Conservation (phyloP, 2,888 invertebrate genomes). For the Oscheius sp. region DNA sequence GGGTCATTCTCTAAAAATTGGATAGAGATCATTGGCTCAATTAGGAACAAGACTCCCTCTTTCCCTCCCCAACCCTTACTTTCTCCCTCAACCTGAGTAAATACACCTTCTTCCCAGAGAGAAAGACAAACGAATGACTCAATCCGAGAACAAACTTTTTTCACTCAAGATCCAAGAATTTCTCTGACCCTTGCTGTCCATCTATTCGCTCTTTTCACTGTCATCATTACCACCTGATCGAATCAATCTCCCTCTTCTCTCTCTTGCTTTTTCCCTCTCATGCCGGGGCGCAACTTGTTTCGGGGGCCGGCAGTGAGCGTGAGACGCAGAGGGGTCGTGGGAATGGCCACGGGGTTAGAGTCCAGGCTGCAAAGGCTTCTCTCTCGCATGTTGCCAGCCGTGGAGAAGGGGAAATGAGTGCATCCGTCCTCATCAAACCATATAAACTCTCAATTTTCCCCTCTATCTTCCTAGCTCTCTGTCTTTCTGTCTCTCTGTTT, state of each 20-base stretch:
- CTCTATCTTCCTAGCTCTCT: not conserved
- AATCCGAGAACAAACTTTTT: too few species aligned
- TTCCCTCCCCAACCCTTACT: too few species aligned
- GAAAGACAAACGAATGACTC: too few species aligned
- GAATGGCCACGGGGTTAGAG: slow-evolving; percentile 25
- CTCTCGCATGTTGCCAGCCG: slow-evolving; percentile 26
- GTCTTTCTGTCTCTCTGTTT: not conserved
- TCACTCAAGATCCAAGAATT: too few species aligned
- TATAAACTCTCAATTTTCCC: not conserved
- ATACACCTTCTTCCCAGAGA: too few species aligned
- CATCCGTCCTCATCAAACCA: slow-evolving; percentile 1
- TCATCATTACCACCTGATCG: slow-evolving; percentile 28
- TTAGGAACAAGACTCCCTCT: too few species aligned
- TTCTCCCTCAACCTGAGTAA: too few species aligned
- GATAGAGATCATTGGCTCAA: too few species aligned
- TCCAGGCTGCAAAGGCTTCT: not conserved
- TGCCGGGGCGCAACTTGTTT: slow-evolving; percentile 31
- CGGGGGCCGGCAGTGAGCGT: slow-evolving; percentile 4
- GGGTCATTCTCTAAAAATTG: too few species aligned
- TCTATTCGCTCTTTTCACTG: not conserved
- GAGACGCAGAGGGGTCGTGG: slow-evolving; percentile 35
- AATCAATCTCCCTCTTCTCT: slow-evolving; percentile 29
- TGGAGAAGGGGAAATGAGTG: not conserved
- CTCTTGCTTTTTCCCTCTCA: not conserved
- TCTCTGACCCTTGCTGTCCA: not conserved